Base-by-base conservation (phyloP, 2,797 vertebrate species). In the Tinamus major region DNA sequence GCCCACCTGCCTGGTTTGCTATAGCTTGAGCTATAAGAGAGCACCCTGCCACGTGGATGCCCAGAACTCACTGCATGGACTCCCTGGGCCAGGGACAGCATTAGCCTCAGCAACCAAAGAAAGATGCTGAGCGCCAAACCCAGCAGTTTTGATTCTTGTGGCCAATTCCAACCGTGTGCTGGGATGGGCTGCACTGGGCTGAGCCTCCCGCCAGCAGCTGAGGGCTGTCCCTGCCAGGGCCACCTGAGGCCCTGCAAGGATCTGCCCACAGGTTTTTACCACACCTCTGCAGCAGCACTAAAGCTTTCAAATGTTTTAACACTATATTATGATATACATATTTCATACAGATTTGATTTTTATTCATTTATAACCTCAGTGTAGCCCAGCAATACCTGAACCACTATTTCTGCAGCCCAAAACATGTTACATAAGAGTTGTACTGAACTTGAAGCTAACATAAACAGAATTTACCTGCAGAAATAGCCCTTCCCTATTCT, bases 311-410 rank as follows among this genome's bases (percentile, higher is more conserved):
- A 46, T 18, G 59, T 46, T 48, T 39, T 70, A 51, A 33, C 11
- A 16, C 35, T 70, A 24, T 37, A 68, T 10, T 55, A 55, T 1
- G 1, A 48, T 23, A 19, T 24, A 18, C 0, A 0, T 39, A 53
- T 56, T 86, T 44, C 49, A 15, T 17, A 48, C 2, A 35, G n/a
- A 9, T 3, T 37, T 13, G 12, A 39, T 17, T 81, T 75, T 27
- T 79, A 24, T 26, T 74, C 13, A 10, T 35, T 37, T 77, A 72
- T 46, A 70, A 81, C 49, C 14, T 53, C 27, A 2, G 27, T 3
- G 20, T 6, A 81, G 67, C 67, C 29, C 68, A 76, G 65, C 35
- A 61, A 4, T 35, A 79, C 59, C 61, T 74, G 42, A 80, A 85
- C 74, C 24, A 3, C 31, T 35, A 10, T 35, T 63, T 44, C 44